Base-by-base conservation (phyloP, 2,113 vertebrate species). In the Xiphophorus couchianus region DNA sequence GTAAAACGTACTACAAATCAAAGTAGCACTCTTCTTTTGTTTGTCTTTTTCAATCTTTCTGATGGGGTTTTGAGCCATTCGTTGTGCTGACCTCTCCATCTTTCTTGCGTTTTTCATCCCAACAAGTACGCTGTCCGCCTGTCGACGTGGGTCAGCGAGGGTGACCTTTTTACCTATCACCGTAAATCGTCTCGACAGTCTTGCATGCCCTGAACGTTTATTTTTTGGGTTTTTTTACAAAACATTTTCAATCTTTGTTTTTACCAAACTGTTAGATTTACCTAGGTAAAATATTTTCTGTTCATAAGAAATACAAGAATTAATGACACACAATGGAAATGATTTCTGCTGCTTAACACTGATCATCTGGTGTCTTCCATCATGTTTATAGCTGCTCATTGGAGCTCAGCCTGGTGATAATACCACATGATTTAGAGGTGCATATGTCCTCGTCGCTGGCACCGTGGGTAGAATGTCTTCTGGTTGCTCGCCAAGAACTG, bases 1-100 rank as follows among this genome's bases (percentile, higher is more conserved):
- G 94, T 96, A 95, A 96, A 95, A 94, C 94, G 90, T 94, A 91
- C 94, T 88, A 84, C 92, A 89, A 87, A 93, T 94, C 92, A 95
- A 62, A 30, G 60, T 35, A 37, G 61, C 42, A 17, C 35, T 1
- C 54, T 31, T 58, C 62, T 80, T 71, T 29, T 64, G 62, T 67
- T 69, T 9, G 25, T 62, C 64, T 25, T 31, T 60, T 64, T 81
- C 17, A 7, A 13, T 83, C 33, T 73, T 67, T 73, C 69, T 77
- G 76, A 68, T 73, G 84, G 67, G 84, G 76, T 84, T 86, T 82
- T 62, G 65, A 82, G 82, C 69, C 65, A 51, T 27, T 62, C 67
- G 68, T 73, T 71, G 74, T 74, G 66, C 29, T 85, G 83, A 91
- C 88, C 89, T 93, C 91, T 90, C 15, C 66, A 17, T 33, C 70